Evolutionary conservation across 2,113 vertebrate species (phyloP).

Genomic region (Trogon melanurus): DNA sequence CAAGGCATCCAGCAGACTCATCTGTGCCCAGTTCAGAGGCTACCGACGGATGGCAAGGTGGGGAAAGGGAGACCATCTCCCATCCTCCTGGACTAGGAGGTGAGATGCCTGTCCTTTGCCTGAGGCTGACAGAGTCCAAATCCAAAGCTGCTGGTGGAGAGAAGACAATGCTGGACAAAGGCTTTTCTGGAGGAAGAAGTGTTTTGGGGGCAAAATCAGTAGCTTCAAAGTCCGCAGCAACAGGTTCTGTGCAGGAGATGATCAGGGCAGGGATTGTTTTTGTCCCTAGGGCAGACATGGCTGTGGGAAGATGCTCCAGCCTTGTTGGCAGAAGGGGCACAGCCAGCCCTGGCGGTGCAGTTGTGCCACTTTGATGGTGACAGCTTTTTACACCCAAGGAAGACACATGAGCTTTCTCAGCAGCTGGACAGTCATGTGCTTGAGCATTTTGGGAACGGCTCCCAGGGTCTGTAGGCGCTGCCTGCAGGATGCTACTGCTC

Average conservation of each 20-base stretch:
- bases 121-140: background rate
- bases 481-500: background rate
- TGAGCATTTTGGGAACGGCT: background rate
- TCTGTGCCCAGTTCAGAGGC: background rate
- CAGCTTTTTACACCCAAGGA: background rate
- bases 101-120: background rate
- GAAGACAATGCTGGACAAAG: background rate
- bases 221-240: background rate
- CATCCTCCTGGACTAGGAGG: background rate
- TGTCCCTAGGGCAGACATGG: background rate
- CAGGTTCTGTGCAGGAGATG: background rate
- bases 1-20: background rate
- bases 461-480: background rate
- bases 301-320: background rate
- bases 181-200: background rate
- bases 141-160: background rate
- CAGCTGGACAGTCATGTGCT: background rate
- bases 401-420: background rate
- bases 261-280: background rate
- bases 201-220: background rate
- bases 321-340: background rate
- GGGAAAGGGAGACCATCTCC: background rate
- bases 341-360: background rate
- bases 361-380: background rate
- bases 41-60: background rate